Evolutionary conservation across 2,888 invertebrate genomes (phyloP), one percentile per base, ranked within the genome.

Genomic region (Amiota minor): DNA sequence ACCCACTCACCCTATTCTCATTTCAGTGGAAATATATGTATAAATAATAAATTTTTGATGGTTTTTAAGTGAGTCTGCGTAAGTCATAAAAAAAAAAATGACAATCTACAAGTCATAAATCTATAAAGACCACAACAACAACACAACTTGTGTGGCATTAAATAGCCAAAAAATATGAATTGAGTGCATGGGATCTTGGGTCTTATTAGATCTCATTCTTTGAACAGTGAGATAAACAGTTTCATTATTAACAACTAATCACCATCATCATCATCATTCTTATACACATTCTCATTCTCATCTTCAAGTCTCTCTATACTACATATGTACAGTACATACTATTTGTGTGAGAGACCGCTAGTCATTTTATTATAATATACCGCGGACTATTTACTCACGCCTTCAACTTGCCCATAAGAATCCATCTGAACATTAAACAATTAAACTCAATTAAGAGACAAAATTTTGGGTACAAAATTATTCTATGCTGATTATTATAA

Each of bases 31-130:
- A n/a, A 10, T 70, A 71, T 35, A 35, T 35, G 35, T 35, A 35
- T 35, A 35, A 35, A 35, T 35, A 35, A 35, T 35, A 35, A 35
- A 6, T 35, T 35, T 74, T 76, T 75, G 70, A 77, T 78, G 23
- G 72, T 18, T 77, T 79, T 77, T 79, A 78, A 79, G 79, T 77
- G 71, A 79, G 72, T 77, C 74, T 76, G 79, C 79, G 78, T 78
- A 55, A 73, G 73, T 76, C 75, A 78, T 77, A 77, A 78, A 78
- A 75, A 35, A 35, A n/a, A 14, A n/a, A 49, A 67, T 67, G 46
- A 64, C 64, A 64, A 18, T 46, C 18, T 47, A 68, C 20, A 67
- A n/a, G 53, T 20, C 50, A 68, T 53, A 53, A 68, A 62, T 62
- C 62, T 62, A 14, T 35, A 69, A 67, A 49, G 23, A 70, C 50